A percentile compares a stretch with the other conserved stretches of the same genome.
Evolutionary conservation across 2,113 vertebrate species (phyloP).

Genomic region (Pitta sordida): DNA sequence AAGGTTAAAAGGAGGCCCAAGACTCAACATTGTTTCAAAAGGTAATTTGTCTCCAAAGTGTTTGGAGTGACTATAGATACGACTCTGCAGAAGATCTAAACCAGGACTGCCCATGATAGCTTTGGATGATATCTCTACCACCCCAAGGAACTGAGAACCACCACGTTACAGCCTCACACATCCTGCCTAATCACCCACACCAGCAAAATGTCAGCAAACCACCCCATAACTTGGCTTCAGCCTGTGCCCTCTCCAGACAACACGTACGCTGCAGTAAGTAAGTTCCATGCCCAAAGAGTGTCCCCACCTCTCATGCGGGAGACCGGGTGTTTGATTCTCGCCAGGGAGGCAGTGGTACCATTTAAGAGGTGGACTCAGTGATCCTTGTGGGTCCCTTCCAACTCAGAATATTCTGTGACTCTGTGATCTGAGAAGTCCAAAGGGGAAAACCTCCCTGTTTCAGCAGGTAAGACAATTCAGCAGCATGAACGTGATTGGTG

Average conservation of each 20-base stretch:
- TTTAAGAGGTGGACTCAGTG: no score
- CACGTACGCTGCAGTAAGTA: neutral
- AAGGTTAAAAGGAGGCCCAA: neutral
- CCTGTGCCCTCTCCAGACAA: neutral
- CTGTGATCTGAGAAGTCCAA: neutral
- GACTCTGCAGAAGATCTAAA: neutral
- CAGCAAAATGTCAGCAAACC: neutral
- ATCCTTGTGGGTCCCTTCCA: no score
- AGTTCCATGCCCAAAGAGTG: neutral
- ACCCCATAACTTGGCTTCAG: neutral
- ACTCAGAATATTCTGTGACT: no score
- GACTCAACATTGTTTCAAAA: neutral
- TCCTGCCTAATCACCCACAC: neutral
- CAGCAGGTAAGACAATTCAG: neutral
- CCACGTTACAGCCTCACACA: neutral
- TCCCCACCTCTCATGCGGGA: no score
- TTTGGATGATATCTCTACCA: neutral
- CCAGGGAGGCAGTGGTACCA: no score
- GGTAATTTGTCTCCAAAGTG: neutral
- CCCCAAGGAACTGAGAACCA: neutral
- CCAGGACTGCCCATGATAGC: neutral
- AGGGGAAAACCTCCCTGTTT: neutral
- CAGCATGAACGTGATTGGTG: accelerated
- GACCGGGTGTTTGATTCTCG: no score
- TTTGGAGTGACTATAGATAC: neutral